phyloP scores from a whole-genome alignment of 2,797 vertebrate species.

The Microctenopoma steveboyesi region DNA sequence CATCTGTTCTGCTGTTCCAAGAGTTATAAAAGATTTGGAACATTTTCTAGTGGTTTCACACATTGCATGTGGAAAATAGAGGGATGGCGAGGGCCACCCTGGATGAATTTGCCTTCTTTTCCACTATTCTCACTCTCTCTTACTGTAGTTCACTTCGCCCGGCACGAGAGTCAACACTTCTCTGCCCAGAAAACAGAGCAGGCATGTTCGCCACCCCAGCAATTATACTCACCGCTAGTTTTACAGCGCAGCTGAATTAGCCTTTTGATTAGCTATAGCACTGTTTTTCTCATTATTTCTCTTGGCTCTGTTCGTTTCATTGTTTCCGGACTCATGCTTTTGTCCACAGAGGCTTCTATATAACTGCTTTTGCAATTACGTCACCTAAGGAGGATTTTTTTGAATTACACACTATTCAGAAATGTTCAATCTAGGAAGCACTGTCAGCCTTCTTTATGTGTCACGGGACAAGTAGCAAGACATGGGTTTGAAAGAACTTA shows the following conservation, averaged over 20 bases:
- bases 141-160: constrained; percentile 10
- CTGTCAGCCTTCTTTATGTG: not conserved
- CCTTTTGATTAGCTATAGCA: constrained; percentile 37
- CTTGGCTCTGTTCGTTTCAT: constrained; percentile 55
- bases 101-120: constrained; percentile 28
- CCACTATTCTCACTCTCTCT: constrained; percentile 16
- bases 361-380: constrained; percentile 43
- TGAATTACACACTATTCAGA: constrained; percentile 33
- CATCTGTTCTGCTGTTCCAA: constrained; percentile 55
- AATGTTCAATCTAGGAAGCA: constrained; percentile 30
- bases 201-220: constrained; percentile 49
- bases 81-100: constrained; percentile 60
- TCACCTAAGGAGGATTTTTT: constrained; percentile 45
- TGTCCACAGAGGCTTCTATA: constrained; percentile 41
- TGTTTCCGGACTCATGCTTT: constrained; percentile 61
- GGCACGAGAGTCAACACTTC: constrained; percentile 11
- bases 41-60: constrained; percentile 64
- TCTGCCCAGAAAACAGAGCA: constrained; percentile 51
- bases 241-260: constrained; percentile 58
- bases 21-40: constrained; percentile 61
- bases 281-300: constrained; percentile 68
- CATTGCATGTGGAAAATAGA: constrained; percentile 64
- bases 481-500: not conserved
- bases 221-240: constrained; percentile 40
- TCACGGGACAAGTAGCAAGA: not conserved